phyloP scores from a whole-genome alignment of 92 coral and sea anemone species.

The Montipora capitata region DNA sequence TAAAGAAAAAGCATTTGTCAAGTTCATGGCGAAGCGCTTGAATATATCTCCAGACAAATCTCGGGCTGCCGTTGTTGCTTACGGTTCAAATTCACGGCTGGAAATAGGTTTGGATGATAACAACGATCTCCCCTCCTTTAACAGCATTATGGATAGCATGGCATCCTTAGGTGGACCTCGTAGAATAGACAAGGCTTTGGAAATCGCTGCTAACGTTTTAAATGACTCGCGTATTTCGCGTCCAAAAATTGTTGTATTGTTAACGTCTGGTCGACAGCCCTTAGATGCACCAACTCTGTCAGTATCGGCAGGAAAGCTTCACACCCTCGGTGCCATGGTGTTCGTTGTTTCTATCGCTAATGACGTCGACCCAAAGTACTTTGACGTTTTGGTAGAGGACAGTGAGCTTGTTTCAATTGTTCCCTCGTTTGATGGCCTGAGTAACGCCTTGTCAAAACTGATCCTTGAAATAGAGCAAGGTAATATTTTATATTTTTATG shows the following conservation, averaged over 20 bases:
- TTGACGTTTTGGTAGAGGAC: conserved; percentile 27
- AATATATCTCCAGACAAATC: conserved; percentile 59
- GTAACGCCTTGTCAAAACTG: conserved; percentile 1
- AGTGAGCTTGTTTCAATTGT: conserved; percentile 6
- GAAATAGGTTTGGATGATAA: conserved; percentile 41
- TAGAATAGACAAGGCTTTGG: conserved; percentile 72
- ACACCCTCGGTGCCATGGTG: conserved; percentile 67
- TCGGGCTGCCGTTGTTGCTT: conserved; percentile 70
- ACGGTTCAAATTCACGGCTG: conserved; percentile 55
- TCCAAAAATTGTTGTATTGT: conserved; percentile 69
- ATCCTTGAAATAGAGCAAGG: conserved; percentile 24
- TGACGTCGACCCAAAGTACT: conserved; percentile 39
- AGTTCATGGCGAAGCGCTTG: conserved; percentile 56
- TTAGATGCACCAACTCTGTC: conserved; percentile 55
- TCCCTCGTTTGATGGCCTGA: conserved; percentile 31
- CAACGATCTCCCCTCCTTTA: conserved; percentile 33
- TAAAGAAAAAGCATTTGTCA: conserved; percentile 75
- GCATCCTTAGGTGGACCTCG: conserved; percentile 69
- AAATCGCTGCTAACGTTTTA: conserved; percentile 61
- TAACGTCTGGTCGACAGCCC: conserved; percentile 76
- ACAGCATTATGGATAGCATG: conserved; percentile 54
- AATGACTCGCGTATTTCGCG: conserved; percentile 56
- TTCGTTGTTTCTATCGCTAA: conserved; percentile 79
- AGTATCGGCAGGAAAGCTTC: conserved; percentile 62
- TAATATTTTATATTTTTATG: background rate